phyloP scores from a whole-genome alignment of 2,888 invertebrate species.

The Aelia acuminata region DNA sequence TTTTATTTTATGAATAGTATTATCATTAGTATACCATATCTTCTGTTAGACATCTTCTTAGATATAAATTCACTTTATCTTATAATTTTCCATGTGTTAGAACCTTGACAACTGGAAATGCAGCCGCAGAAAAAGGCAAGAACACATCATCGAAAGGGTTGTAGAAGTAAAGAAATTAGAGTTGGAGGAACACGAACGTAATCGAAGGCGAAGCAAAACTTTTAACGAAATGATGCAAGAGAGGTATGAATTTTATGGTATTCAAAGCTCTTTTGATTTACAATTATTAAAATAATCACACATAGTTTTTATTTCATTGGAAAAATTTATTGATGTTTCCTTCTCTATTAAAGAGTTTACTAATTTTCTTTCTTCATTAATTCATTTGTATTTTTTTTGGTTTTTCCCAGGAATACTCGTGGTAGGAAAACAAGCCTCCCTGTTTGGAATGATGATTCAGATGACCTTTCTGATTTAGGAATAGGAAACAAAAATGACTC shows the following conservation, averaged over 20 bases:
- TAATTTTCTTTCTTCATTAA: not conserved
- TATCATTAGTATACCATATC: too few species aligned
- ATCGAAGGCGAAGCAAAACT: constrained; percentile 87
- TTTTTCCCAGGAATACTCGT: constrained; percentile 71
- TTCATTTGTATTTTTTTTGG: not conserved
- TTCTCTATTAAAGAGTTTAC: not conserved
- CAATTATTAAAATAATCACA: not conserved
- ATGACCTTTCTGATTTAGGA: constrained; percentile 88
- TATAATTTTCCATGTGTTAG: constrained; percentile 70
- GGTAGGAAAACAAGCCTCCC: constrained; percentile 76
- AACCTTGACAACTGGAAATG: constrained; percentile 96
- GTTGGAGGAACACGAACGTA: constrained; percentile 80
- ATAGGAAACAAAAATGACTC: constrained; percentile 70
- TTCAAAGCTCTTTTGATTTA: not conserved
- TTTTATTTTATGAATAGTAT: not conserved
- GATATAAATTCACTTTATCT: not conserved
- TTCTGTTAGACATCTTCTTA: too few species aligned
- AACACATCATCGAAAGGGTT: constrained; percentile 90
- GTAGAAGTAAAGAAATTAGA: constrained; percentile 91
- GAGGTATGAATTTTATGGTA: constrained; percentile 72
- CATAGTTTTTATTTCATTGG: not conserved
- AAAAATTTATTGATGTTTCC: not conserved
- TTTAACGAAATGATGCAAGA: constrained; percentile 96
- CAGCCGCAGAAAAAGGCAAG: constrained; percentile 91
- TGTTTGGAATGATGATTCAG: constrained; percentile 86